Base-by-base conservation (phyloP, 1,140 invertebrate genomes). In the Asobara japonica region DNA sequence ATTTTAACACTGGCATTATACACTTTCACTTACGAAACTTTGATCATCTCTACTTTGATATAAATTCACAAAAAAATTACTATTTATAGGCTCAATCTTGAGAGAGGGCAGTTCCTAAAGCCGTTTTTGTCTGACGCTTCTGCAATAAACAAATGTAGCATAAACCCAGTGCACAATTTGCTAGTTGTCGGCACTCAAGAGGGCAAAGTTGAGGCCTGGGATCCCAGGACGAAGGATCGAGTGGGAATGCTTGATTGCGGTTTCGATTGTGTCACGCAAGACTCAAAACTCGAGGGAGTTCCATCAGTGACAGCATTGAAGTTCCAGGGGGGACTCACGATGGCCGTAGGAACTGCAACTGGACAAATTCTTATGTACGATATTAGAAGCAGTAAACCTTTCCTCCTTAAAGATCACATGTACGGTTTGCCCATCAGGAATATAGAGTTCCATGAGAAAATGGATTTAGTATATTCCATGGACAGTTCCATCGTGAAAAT, bases 351-450 rank as follows among this genome's bases (percentile, higher is more conserved):
- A 29, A 98, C 96, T 45, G 92, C 92, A 0, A 96, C 94, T 56
- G 98, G 98, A 0, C 96, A 99, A 89, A 90, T 99, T 29, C 88
- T 99, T 3, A 83, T 99, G 0, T 99, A 98, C 85, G 98, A 99
- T 84, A 93, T 99, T 64, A 91, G 98, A 74, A 95, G 97, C 4
- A 93, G 92, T 77, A 96, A 95, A 83, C 98, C 98, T 11, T 89
- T 95, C 36, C 83, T 94, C 29, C 88, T 97, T 0, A 99, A 99
- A 87, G 97, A 99, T 89, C 98, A 99, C 78, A 93, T 96, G 88
- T 97, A 98, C 88, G 95, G 93, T 67, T 88, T 96, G 51, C 96
- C 97, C 0, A 98, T 99, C 30, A 96, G 93, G 84, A 91, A 92
- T 79, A 89, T 99, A 51, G 93, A 94, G 62, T 99, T 97, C 80